Evolutionary conservation across 2,888 invertebrate genomes (phyloP).

Genomic region (Mesopsocus fuscifrons): DNA sequence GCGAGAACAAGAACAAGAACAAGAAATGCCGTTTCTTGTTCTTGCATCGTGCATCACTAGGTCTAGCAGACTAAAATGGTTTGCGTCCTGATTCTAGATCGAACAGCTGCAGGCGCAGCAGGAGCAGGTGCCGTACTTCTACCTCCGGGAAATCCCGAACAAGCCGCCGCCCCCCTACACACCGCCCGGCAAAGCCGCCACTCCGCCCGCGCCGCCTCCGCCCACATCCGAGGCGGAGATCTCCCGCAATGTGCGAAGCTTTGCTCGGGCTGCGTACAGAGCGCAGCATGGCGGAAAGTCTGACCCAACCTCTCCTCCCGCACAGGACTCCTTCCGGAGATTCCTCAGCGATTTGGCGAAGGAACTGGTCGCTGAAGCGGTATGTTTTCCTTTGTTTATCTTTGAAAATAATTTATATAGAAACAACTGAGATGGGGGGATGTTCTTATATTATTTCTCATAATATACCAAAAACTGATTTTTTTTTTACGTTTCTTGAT

Average conservation of each 20-base stretch:
- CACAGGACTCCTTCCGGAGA: conserved; percentile 21
- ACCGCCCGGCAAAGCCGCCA: conserved; percentile 28
- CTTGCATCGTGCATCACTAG: too few species aligned
- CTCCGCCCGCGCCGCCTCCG: conserved; percentile 17
- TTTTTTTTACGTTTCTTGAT: too few species aligned
- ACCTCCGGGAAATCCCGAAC: conserved; percentile 46
- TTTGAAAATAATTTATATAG: too few species aligned
- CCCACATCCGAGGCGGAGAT: conserved; percentile 25
- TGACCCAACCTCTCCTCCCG: neutral
- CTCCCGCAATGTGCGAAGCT: neutral
- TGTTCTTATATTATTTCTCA: too few species aligned
- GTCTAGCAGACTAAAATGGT: too few species aligned
- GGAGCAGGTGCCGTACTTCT: conserved; percentile 31
- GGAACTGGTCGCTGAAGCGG: conserved; percentile 12
- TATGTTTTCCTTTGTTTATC: too few species aligned
- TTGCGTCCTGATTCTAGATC: too few species aligned
- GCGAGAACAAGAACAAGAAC: too few species aligned
- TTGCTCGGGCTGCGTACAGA: neutral
- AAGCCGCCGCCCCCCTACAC: conserved; percentile 60
- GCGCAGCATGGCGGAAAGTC: neutral
- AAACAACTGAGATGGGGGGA: too few species aligned
- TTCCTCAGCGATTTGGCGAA: conserved; percentile 14
- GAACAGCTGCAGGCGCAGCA: conserved; percentile 31
- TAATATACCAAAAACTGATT: too few species aligned
- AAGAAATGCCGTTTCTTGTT: too few species aligned